Conservation (phyloP, 2,797 vertebrate genomes). For the Propithecus perrieri region DNA sequence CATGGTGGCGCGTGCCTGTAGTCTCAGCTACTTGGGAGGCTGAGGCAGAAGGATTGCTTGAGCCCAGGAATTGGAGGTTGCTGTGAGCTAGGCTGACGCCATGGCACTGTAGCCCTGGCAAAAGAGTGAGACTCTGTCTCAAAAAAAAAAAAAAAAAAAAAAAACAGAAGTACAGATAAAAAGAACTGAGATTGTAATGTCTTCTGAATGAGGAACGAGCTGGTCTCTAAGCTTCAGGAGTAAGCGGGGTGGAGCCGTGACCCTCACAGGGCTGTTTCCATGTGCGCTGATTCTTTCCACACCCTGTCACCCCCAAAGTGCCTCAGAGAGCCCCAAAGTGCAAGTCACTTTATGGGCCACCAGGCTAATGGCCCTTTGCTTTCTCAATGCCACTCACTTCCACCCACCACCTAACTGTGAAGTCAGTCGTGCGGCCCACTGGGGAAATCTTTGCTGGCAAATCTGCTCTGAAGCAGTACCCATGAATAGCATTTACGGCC, state of each 20-base stretch:
- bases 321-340: neutral
- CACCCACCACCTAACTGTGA: too few relatives aligned
- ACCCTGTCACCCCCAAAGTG: neutral
- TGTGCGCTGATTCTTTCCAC: neutral
- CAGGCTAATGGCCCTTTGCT: neutral
- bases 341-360: neutral
- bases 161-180: neutral
- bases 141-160: too few relatives aligned
- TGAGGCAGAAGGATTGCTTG: too few relatives aligned
- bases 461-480: neutral
- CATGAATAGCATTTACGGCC: neutral
- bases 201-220: neutral
- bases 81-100: too few relatives aligned
- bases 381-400: neutral
- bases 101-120: too few relatives aligned
- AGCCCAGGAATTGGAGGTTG: too few relatives aligned
- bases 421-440: neutral
- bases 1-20: too few relatives aligned
- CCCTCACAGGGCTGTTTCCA: neutral
- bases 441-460: neutral
- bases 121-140: too few relatives aligned
- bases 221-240: neutral
- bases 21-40: too few relatives aligned
- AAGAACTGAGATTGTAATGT: neutral
- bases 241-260: neutral